Evolutionary conservation across 64 coral and sea anemone species (phyloP).

Genomic region (Pocillopora verrucosa): DNA sequence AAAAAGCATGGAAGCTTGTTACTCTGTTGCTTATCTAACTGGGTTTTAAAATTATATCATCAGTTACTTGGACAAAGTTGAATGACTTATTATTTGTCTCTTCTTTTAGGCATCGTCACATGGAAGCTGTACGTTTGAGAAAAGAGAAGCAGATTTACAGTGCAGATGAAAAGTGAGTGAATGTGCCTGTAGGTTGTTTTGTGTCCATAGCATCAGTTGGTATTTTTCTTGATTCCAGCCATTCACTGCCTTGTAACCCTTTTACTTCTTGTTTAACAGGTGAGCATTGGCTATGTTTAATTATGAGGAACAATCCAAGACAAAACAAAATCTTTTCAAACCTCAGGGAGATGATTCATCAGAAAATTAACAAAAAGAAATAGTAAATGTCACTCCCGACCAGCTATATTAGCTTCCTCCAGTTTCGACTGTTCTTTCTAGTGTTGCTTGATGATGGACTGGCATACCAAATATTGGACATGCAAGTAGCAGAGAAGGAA

Average conservation of each 20-base stretch:
- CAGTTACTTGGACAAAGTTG: not conserved
- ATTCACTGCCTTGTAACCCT: too few relatives aligned
- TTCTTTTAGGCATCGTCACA: slow-evolving; percentile 85
- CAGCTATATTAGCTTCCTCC: too few relatives aligned
- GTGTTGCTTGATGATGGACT: too few relatives aligned
- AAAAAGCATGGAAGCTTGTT: too few relatives aligned
- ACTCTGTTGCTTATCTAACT: too few relatives aligned
- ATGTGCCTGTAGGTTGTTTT: too few relatives aligned
- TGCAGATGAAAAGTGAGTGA: slow-evolving; percentile 98
- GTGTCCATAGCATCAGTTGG: too few relatives aligned
- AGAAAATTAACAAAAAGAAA: slow-evolving; percentile 94
- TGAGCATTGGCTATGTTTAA: slow-evolving; percentile 99
- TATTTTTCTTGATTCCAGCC: too few relatives aligned
- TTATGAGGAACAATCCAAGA: slow-evolving; percentile 97
- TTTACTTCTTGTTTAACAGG: slow-evolving; percentile 37
- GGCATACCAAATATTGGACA: too few relatives aligned
- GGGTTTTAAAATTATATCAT: too few relatives aligned
- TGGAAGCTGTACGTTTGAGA: slow-evolving; percentile 97
- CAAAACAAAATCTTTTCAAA: slow-evolving; percentile 95
- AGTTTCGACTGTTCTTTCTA: too few relatives aligned
- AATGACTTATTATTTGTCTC: not conserved
- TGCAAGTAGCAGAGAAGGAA: too few relatives aligned
- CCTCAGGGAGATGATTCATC: slow-evolving; percentile 97
- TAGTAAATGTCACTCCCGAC: not conserved
- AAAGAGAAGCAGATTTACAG: slow-evolving; percentile 99